Evolutionary conservation across 2,113 vertebrate genomes (phyloP), one percentile per base, ranked within the genome.

Genomic region (Syngnathus floridae): DNA sequence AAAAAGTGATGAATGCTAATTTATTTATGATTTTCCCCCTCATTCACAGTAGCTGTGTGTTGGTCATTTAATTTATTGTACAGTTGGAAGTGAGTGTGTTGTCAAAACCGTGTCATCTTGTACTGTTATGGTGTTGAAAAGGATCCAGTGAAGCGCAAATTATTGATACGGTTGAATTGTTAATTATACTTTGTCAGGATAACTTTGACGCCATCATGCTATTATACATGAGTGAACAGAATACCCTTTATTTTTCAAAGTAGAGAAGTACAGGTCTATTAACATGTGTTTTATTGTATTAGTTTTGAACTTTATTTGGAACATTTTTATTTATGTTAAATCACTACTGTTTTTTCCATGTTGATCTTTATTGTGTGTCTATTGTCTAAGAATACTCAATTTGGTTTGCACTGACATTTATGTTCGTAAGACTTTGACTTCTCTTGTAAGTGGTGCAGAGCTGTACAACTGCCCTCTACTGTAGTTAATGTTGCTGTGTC

Each of bases 351-450:
- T 87, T 83, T 91, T 92, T 88, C 76, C 73, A 84, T 91, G 88
- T 93, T 91, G 88, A 64, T 26, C 54, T 76, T 80, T 78, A 66
- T 69, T 41, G 65, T 80, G 58, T 72, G 71, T 84, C 88, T 90
- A 22, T 54, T 26, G 51, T 56, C 89, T 93, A 88, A 91, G 88
- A 86, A 89, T 80, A 88, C 91, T 88, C 90, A 62, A 48, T 73
- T 71, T 76, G 54, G 22, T 79, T 90, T 89, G 90, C 91, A 91
- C 91, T 94, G 91, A 90, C 88, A 81, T 92, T 92, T 87, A 91
- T 92, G 90, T 90, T 91, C 91, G 90, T 86, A 93, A 93, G 91
- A 91, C 88, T 84, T 89, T 75, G 83, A 86, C 76, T 81, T 91
- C 88, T 90, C 88, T 90, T 76, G 64, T 89, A 89, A 71, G 86